Percentiles rank a stretch among this genome's conserved stretches.
Conservation (phyloP, 2,113 vertebrate species). For the Elanus axillaris region DNA sequence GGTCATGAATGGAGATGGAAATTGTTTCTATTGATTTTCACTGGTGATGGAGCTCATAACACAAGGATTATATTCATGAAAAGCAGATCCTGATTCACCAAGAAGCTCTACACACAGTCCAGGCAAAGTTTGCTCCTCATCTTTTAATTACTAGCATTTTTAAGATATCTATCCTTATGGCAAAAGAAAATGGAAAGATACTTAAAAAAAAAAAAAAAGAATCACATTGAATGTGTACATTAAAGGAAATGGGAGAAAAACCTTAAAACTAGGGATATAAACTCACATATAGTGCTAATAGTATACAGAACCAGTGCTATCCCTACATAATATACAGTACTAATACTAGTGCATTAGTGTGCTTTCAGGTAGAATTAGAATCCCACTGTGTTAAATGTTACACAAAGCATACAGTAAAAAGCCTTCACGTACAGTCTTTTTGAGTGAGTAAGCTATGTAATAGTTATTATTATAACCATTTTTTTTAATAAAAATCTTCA, state of each 20-base stretch:
- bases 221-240: not conserved
- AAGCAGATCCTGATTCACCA: constrained; percentile 57
- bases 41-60: constrained; percentile 68
- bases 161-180: not conserved
- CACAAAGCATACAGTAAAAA: not conserved
- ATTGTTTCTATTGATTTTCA: constrained; percentile 86
- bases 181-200: not conserved
- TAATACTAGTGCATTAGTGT: not conserved
- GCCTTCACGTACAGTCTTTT: not conserved
- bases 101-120: not conserved
- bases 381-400: not conserved
- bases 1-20: constrained; percentile 74
- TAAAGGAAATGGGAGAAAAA: not conserved
- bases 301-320: not conserved
- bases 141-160: not conserved
- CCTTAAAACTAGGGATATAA: not conserved
- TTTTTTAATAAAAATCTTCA: not conserved
- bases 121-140: not conserved
- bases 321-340: not conserved
- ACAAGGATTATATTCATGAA: constrained; percentile 71
- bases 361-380: not conserved
- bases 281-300: not conserved
- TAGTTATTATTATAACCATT: not conserved
- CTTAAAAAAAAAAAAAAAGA: not conserved
- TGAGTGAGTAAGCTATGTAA: not conserved